Conservation (phyloP, 2,113 vertebrate genomes). For the Marmota flaviventris region DNA sequence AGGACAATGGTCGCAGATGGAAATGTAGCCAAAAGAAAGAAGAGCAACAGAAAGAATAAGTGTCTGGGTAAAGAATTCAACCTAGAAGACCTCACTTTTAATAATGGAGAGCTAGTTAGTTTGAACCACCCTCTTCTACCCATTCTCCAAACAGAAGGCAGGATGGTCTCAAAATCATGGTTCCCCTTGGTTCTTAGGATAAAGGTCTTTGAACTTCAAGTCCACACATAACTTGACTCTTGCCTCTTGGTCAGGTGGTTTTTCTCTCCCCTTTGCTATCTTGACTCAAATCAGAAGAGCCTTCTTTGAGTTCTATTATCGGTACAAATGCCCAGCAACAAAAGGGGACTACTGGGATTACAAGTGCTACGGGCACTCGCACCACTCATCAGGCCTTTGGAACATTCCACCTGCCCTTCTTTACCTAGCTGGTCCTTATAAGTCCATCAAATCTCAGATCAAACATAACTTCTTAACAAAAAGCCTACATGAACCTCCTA, state of each 20-base stretch:
- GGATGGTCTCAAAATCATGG: not conserved
- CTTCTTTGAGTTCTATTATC: not conserved
- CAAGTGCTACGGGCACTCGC: too few species aligned
- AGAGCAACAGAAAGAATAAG: not conserved
- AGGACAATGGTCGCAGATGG: not conserved
- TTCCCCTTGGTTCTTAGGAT: not conserved
- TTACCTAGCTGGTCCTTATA: not conserved
- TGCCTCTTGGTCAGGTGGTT: too few species aligned
- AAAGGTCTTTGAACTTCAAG: not conserved
- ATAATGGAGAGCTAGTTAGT: not conserved
- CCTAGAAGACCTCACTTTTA: not conserved
- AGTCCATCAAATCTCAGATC: not conserved
- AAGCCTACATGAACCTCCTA: not conserved
- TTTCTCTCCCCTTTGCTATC: not conserved
- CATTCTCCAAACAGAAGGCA: not conserved
- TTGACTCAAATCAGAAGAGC: not conserved
- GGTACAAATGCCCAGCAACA: not conserved
- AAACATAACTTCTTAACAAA: not conserved
- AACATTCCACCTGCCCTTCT: not conserved
- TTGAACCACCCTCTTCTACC: not conserved
- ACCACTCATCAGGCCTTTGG: not conserved
- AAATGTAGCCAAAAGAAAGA: not conserved
- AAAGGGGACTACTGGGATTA: too few species aligned
- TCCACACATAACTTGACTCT: not conserved
- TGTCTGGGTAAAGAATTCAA: not conserved